Base-by-base conservation (phyloP, 2,113 vertebrate genomes). In the Protobothrops mucrosquamatus region DNA sequence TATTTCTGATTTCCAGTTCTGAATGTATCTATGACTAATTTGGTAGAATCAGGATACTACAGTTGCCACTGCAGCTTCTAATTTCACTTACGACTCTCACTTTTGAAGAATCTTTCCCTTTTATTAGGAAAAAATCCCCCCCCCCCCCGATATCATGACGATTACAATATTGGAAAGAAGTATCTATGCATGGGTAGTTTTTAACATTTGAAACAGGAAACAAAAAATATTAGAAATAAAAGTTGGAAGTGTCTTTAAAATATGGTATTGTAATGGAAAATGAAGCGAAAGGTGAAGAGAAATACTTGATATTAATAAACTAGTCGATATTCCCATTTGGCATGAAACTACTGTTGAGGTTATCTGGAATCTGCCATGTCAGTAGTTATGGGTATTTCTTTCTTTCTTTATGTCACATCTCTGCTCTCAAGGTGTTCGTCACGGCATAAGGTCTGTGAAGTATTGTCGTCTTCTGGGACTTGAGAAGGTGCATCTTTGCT, bases 61-160 rank as follows among this genome's bases (percentile, higher is more conserved):
- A 95, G 96, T 97, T 98, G 97, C 97, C 97, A 97, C 95, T 98
- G 97, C 97, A 98, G 96, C 96, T 95, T 97, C 97, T 98, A 96
- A 97, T 98, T 98, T 98, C 97, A 96, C 97, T 94, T 97, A 97
- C 96, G 97, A 97, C 97, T 98, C 97, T 98, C 96, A 98, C 96
- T 97, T 98, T 96, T 97, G 96, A 98, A 97, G 95, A 97, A 96
- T 97, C 96, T 97, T 98, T 97, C 97, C 97, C 97, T 98, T 95
- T 97, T 98, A 97, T 94, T 96, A 97, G 97, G 96, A 97, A 97
- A 97, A 98, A 98, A 97, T 96, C 97, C 97, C n/a, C n/a, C 98
- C 98, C 98, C 97, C 96, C 97, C 97, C 97, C 97, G 98, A 97
- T 98, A 98, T 97, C 97, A 97, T 97, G 97, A 97, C 97, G 97